phyloP scores from a whole-genome alignment of 2,888 invertebrate species.

The Tachina lurida region DNA sequence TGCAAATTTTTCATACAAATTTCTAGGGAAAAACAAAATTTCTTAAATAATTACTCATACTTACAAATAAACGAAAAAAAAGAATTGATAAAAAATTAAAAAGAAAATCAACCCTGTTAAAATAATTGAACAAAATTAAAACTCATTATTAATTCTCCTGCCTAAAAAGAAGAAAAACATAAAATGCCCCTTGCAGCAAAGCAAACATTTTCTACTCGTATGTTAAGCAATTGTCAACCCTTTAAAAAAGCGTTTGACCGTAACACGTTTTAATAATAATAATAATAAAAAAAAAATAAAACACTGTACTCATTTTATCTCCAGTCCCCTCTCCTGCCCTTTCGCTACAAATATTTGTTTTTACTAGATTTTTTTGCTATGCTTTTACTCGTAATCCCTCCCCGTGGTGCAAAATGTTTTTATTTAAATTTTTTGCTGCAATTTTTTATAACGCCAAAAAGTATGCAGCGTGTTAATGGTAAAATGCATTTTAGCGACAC shows the following conservation, averaged over 20 bases:
- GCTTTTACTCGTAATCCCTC: constrained; percentile 31
- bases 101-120: not conserved
- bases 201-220: not conserved
- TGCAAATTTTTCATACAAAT: too few relatives aligned
- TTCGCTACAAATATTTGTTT: constrained; percentile 31
- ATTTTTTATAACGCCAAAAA: constrained; percentile 70
- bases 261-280: constrained; percentile 62
- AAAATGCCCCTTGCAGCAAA: constrained; percentile 3
- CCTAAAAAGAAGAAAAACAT: constrained; percentile 16
- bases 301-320: not conserved
- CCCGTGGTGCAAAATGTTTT: constrained; percentile 42
- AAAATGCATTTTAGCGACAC: constrained; percentile 68
- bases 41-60: too few relatives aligned
- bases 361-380: constrained; percentile 12
- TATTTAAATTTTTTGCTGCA: constrained; percentile 59
- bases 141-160: constrained; percentile 32
- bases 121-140: constrained; percentile 34
- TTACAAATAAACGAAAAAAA: too few relatives aligned
- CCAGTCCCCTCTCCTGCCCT: not conserved
- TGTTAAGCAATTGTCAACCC: constrained; percentile 59
- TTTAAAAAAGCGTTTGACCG: constrained; percentile 68
- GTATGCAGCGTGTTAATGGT: constrained; percentile 71
- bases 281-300: not conserved
- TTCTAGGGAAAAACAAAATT: too few relatives aligned
- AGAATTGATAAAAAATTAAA: not conserved